These are phyloP conservation scores for Rugalucina vietnamica DNA, from an alignment of 2,888 invertebrate species.

Conservation along the genomic window DNA sequence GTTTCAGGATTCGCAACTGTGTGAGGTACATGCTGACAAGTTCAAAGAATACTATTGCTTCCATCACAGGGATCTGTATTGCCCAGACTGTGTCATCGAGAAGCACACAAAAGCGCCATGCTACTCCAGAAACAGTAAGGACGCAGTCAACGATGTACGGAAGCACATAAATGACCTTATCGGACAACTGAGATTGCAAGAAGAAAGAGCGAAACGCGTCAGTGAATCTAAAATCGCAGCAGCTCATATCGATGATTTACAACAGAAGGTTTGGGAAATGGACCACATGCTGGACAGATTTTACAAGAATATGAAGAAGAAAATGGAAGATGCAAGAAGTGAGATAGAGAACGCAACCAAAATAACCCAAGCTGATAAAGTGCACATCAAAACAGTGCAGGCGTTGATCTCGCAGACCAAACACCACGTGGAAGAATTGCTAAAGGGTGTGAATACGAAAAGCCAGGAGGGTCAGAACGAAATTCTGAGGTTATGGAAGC, in stretches of 20 bases:
- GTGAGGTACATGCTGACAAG: conserved; percentile 58
- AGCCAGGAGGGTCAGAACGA: conserved; percentile 60
- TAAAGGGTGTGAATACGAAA: conserved; percentile 50
- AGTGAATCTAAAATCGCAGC: conserved; percentile 50
- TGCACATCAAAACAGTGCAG: conserved; percentile 50
- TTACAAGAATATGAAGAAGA: conserved; percentile 58
- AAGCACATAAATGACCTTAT: conserved; percentile 57
- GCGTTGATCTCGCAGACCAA: conserved; percentile 54
- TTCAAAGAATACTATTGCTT: conserved; percentile 65
- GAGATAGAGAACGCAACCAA: conserved; percentile 59
- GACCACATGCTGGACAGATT: conserved; percentile 58
- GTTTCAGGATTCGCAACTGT: conserved; percentile 58
- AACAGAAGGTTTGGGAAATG: conserved; percentile 60
- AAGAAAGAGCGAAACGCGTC: conserved; percentile 50
- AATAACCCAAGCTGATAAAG: conserved; percentile 47
- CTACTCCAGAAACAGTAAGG: conserved; percentile 51
- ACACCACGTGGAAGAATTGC: conserved; percentile 53
- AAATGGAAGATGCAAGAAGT: conserved; percentile 51
- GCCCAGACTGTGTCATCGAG: conserved; percentile 61
- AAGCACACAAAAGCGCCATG: conserved; percentile 61
- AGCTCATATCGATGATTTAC: conserved; percentile 55
- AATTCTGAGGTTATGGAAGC: conserved; percentile 57
- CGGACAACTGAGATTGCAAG: conserved; percentile 57
- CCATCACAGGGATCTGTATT: conserved; percentile 59
- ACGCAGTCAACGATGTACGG: conserved; percentile 53